Conservation (phyloP, 2,797 vertebrate genomes). For the Lacerta bilineata region DNA sequence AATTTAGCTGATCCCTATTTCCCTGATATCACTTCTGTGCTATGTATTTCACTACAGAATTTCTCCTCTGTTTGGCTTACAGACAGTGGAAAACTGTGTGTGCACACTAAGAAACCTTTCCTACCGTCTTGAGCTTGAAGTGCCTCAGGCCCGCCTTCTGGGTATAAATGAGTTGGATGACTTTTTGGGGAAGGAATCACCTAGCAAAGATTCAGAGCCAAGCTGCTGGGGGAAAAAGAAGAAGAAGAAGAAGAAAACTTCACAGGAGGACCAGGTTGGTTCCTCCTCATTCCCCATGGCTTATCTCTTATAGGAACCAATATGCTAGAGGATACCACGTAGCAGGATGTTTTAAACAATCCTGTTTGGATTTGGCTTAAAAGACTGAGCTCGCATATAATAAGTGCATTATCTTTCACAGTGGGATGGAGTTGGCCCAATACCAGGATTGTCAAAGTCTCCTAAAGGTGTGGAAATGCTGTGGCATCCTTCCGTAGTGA, state of each 20-base stretch:
- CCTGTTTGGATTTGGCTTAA: not conserved
- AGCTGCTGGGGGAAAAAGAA: slow-evolving; percentile 98
- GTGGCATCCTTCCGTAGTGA: slow-evolving; percentile 97
- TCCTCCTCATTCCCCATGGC: not conserved
- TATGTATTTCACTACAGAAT: not conserved
- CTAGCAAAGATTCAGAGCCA: slow-evolving; percentile 92
- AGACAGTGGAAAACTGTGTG: slow-evolving; percentile 99
- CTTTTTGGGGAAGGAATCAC: slow-evolving; percentile 89
- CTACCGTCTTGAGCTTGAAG: slow-evolving; percentile 95
- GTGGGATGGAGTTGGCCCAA: slow-evolving; percentile 98
- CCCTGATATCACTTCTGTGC: not conserved
- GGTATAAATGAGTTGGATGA: slow-evolving; percentile 91
- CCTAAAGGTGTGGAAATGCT: slow-evolving; percentile 98
- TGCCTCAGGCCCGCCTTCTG: slow-evolving; percentile 89
- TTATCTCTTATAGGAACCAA: not conserved
- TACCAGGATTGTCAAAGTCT: slow-evolving; percentile 95
- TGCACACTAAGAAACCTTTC: slow-evolving; percentile 98
- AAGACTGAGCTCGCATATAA: not conserved
- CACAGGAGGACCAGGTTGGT: slow-evolving; percentile 92
- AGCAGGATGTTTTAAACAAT: not conserved
- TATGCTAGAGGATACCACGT: too few species aligned
- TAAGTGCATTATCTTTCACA: slow-evolving; percentile 65
- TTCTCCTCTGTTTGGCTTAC: slow-evolving; percentile 58
- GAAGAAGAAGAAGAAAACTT: slow-evolving; percentile 94
- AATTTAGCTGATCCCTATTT: not conserved